phyloP scores from a whole-genome alignment of 2,797 vertebrate species.

The Danio choprae region DNA sequence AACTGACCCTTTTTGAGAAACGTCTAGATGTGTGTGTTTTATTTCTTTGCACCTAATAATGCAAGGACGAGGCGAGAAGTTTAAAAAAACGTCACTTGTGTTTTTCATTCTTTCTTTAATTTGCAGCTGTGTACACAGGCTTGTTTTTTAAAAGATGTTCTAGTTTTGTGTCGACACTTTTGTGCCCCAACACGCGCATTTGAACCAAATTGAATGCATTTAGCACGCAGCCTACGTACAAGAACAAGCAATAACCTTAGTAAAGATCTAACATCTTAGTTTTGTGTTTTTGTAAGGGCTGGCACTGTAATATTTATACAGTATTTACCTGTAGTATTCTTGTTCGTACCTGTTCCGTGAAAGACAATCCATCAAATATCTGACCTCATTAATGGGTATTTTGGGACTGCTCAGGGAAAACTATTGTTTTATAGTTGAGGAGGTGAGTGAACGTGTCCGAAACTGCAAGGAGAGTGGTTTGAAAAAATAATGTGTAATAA shows the following conservation, averaged over 20 bases:
- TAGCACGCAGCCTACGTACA: conserved; percentile 34
- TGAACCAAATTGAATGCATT: conserved; percentile 45
- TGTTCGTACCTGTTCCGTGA: conserved; percentile 52
- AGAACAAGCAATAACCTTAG: conserved; percentile 53
- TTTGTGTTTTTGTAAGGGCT: conserved; percentile 55
- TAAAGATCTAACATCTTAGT: conserved; percentile 26
- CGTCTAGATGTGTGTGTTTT: neutral
- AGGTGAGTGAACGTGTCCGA: conserved; percentile 18
- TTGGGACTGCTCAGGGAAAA: conserved; percentile 57
- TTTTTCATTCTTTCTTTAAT: neutral
- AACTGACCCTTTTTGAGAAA: conserved; percentile 31
- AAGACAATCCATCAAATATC: conserved; percentile 59
- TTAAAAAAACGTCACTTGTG: conserved; percentile 6
- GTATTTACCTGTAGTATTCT: conserved; percentile 46
- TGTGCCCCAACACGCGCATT: conserved; percentile 30
- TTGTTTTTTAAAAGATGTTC: conserved; percentile 19
- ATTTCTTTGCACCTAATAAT: conserved; percentile 28
- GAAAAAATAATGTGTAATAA: conserved; percentile 6
- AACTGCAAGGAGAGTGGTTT: conserved; percentile 14
- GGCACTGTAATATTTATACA: conserved; percentile 31
- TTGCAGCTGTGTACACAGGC: conserved; percentile 32
- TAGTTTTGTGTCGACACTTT: conserved; percentile 27
- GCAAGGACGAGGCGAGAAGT: conserved; percentile 40
- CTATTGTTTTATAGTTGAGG: conserved; percentile 45
- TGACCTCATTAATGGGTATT: conserved; percentile 57